phyloP scores from a whole-genome alignment of 2,797 vertebrate genomes.

The Xerus rutilus region DNA sequence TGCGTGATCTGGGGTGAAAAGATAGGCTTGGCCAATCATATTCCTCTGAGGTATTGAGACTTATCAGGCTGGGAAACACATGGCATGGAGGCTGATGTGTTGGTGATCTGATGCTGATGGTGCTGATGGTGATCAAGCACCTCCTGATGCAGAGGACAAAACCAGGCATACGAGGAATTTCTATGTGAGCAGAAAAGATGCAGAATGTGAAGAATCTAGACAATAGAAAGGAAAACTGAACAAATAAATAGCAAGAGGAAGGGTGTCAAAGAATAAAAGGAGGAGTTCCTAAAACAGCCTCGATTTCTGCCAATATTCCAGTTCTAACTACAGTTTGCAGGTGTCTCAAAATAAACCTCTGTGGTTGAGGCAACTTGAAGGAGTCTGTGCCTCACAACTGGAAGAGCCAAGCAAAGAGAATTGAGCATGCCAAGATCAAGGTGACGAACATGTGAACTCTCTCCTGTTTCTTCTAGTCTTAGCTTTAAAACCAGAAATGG shows the following conservation, averaged over 20 bases:
- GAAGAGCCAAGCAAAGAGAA: constrained; percentile 51
- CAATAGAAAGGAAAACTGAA: background rate
- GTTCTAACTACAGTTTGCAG: constrained; percentile 11
- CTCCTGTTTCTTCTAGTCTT: background rate
- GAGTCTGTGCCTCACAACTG: background rate
- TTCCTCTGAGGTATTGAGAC: background rate
- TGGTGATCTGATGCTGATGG: too few species aligned
- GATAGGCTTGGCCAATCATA: background rate
- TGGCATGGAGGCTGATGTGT: background rate
- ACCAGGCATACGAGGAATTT: background rate
- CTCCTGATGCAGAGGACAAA: background rate
- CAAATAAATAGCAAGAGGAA: background rate
- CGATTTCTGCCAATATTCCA: background rate
- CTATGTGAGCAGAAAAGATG: background rate
- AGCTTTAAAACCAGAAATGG: background rate
- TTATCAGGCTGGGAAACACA: background rate
- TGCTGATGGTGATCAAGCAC: too few species aligned
- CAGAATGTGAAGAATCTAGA: background rate
- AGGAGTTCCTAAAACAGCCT: background rate
- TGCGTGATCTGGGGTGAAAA: background rate
- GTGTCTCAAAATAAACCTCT: background rate
- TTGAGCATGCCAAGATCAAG: background rate
- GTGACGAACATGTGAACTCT: background rate
- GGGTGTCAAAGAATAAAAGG: background rate
- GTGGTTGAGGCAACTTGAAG: background rate